phyloP scores from a whole-genome alignment of 2,797 vertebrate genomes.

The Loriculus beryllinus region DNA sequence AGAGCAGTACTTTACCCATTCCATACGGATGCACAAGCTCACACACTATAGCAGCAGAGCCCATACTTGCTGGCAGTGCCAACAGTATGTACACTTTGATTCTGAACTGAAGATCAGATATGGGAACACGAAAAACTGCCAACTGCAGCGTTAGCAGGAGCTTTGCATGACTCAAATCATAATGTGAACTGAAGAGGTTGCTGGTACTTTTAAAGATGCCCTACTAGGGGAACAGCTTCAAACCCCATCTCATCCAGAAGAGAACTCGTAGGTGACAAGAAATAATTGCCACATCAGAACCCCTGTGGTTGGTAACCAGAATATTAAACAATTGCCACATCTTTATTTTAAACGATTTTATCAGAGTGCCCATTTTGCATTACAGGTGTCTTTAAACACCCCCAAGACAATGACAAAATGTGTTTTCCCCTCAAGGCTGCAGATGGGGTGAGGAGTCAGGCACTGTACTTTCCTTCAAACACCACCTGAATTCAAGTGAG shows the following conservation, averaged over 20 bases:
- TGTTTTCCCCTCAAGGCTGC: not conserved
- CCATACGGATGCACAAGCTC: not conserved
- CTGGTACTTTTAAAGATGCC: not conserved
- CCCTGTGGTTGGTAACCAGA: not conserved
- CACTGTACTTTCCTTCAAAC: not conserved
- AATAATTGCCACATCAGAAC: not conserved
- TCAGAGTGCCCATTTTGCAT: not conserved
- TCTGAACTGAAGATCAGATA: not conserved
- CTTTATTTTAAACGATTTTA: not conserved
- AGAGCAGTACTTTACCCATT: not conserved
- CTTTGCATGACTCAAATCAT: not conserved
- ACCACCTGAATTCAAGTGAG: not conserved
- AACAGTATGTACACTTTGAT: not conserved
- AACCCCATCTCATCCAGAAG: not conserved
- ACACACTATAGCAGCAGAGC: not conserved
- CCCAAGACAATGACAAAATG: not conserved
- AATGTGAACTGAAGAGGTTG: not conserved
- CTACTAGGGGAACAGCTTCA: not conserved
- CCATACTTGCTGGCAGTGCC: fast-evolving
- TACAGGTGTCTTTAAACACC: not conserved
- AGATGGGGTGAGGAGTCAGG: not conserved
- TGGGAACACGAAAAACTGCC: not conserved
- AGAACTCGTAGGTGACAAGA: not conserved
- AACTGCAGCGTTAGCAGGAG: not conserved
- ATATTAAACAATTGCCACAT: not conserved